Percentiles rank a stretch among this genome's conserved stretches.
phyloP scores from a whole-genome alignment of 2,113 vertebrate genomes.

The Capreolus pygargus region DNA sequence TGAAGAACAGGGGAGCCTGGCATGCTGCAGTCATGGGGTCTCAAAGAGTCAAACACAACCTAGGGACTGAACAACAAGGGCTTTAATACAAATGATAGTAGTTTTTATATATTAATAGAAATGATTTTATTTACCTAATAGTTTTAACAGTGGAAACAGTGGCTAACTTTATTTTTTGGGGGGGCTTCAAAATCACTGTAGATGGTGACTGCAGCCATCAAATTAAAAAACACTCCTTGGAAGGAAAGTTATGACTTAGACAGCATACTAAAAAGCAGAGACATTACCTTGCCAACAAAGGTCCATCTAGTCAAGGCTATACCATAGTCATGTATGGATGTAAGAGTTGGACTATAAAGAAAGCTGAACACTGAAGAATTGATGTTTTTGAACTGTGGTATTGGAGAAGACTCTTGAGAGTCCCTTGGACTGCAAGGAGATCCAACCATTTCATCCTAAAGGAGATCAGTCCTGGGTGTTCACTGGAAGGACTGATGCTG shows the following conservation, averaged over 20 bases:
- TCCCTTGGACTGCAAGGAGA: not conserved
- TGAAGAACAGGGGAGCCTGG: not conserved
- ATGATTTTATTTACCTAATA: not conserved
- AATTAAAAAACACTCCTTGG: not conserved
- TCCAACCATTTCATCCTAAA: not conserved
- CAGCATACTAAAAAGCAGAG: not conserved
- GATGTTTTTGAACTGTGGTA: not conserved
- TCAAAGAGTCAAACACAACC: not conserved
- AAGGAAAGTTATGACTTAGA: not conserved
- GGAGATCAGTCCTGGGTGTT: not conserved
- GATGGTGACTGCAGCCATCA: not conserved
- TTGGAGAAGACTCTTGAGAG: not conserved
- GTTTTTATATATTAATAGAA: not conserved
- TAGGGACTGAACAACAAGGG: not conserved
- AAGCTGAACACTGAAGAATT: fast-evolving
- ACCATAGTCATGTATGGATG: not conserved
- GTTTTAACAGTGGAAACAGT: not conserved
- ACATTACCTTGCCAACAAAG: not conserved
- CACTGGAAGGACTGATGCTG: not conserved
- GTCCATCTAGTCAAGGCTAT: not conserved
- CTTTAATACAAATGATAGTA: not conserved
- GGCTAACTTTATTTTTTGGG: not conserved
- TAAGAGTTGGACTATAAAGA: not conserved
- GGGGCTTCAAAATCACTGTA: not conserved
- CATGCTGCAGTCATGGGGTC: not conserved